phyloP scores from a whole-genome alignment of 2,888 invertebrate species.

The Xestobium rufovillosum region DNA sequence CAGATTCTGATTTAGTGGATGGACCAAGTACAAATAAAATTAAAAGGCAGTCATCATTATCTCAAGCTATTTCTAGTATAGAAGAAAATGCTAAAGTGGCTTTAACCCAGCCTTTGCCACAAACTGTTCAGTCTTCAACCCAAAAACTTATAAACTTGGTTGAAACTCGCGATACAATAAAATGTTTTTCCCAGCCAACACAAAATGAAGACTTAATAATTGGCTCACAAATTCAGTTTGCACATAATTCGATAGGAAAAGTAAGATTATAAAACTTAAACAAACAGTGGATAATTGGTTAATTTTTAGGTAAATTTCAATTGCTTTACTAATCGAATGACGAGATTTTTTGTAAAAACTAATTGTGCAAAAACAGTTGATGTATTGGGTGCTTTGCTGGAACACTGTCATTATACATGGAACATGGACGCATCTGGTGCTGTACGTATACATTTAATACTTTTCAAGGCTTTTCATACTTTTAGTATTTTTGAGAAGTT shows the following conservation, averaged over 20 bases:
- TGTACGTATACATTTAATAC: slow-evolving; percentile 49
- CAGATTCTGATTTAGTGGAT: neutral
- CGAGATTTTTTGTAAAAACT: slow-evolving; percentile 79
- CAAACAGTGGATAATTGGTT: too few species aligned
- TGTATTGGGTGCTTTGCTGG: slow-evolving; percentile 55
- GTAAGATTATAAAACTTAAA: too few species aligned
- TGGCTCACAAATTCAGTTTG: slow-evolving; percentile 58
- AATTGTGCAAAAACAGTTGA: slow-evolving; percentile 58
- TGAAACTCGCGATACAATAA: slow-evolving; percentile 21
- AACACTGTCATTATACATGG: slow-evolving; percentile 58
- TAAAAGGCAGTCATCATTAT: slow-evolving; percentile 31
- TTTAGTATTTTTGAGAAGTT: too few species aligned
- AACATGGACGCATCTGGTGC: slow-evolving; percentile 54
- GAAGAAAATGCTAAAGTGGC: slow-evolving; percentile 33
- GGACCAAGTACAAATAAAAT: neutral
- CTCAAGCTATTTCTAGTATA: too few species aligned
- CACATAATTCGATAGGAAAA: slow-evolving; percentile 42
- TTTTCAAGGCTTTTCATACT: too few species aligned
- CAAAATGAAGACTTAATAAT: slow-evolving; percentile 74
- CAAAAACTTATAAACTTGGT: slow-evolving; percentile 26
- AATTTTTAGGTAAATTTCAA: slow-evolving; percentile 63
- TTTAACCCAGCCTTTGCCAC: slow-evolving; percentile 33
- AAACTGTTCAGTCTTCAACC: slow-evolving; percentile 21
- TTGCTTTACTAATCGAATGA: slow-evolving; percentile 82
- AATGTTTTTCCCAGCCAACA: slow-evolving; percentile 81